Base-by-base conservation (phyloP, 1,140 invertebrate genomes). In the Cotesia chilonis region DNA sequence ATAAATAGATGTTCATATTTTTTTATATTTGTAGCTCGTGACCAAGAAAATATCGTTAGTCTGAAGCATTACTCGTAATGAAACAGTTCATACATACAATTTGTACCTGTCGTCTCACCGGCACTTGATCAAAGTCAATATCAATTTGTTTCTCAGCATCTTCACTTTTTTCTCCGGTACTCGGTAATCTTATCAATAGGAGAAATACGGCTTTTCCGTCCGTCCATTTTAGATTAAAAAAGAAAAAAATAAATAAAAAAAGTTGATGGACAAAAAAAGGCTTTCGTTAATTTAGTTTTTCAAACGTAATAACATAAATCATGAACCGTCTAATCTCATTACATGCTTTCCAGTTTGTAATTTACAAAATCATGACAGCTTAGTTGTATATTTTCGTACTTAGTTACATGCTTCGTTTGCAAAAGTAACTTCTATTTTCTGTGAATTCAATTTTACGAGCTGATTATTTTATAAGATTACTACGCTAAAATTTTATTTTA, bases 91-190 rank as follows among this genome's bases (percentile, higher is more conserved):
- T 66, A 51, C 17, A 14, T n/a, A 37, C 41, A 17, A 66, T 66
- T 66, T 66, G 64, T 66, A 66, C 41, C 41, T 66, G 41, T 66
- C 64, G 41, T 66, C 47, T 54, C 41, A 52, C n/a, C 41, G 20
- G 41, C 47, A 66, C 41, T 66, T 38, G 41, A 66, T 66, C 47
- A 66, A 66, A 66, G 64, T 66, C 64, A 6, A 66, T 66, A 66
- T 52, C 38, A 52, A 66, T 66, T 66, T 66, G 64, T 66, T 52
- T 66, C 28, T 4, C 38, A 6, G 47, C 28, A 12, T 10, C 4
- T 66, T 9, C 38, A 51, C 47, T n/a, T 17, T 51, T 51, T 66
- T 14, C 52, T 14, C 52, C 47, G 10, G 4, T 52, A 28, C 28
- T 28, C 28, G 28, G 41, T 52, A 51, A 14, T 66, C 17, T n/a